Evolutionary conservation across 2,888 invertebrate genomes (phyloP), one percentile per base, ranked within the genome.

Genomic region (Pandemis corylana): DNA sequence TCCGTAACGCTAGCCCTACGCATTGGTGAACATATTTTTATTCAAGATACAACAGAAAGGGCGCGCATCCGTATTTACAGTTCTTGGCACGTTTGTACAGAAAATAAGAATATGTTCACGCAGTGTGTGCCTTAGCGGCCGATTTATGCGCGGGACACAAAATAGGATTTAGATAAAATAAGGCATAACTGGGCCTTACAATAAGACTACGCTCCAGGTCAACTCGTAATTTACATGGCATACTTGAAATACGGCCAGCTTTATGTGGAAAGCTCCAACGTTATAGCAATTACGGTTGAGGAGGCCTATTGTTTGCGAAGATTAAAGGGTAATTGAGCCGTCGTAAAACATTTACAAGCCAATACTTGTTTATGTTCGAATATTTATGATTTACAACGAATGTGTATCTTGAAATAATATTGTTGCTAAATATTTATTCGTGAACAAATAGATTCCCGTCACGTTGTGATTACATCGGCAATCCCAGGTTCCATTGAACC

Each of bases 91-190:
- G 93, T 93, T 86, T 91, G 86, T 84, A 80, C 84, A 85, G 89
- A 87, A 90, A 93, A 94, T 93, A 93, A 93, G 92, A 93, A 92
- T 92, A 93, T 91, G 89, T 90, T 92, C 93, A 90, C 90, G 90
- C 93, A 90, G 85, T 90, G 86, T 89, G 90, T 90, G 90, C 89
- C 88, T 92, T 91, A 91, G 89, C 83, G 76, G 81, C 85, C 90
- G 90, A 94, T 94, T 94, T 94, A 94, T 93, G 91, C 90, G 87
- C 84, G 90, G 90, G 89, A 90, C 92, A 93, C 91, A 91, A 90
- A 90, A 92, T 92, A 91, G 91, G 92, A 92, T 92, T 93, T 91
- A 90, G 92, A 90, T 91, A 91, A 92, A 89, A 92, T 91, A 92
- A 89, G 88, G 88, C 83, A 85, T 86, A 85, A 88, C 87, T 85